A percentile compares a stretch with the other conserved stretches of the same genome.
These are phyloP conservation scores for Porites lobata DNA, from an alignment of 92 coral and sea anemone species.

Conservation along the genomic window DNA sequence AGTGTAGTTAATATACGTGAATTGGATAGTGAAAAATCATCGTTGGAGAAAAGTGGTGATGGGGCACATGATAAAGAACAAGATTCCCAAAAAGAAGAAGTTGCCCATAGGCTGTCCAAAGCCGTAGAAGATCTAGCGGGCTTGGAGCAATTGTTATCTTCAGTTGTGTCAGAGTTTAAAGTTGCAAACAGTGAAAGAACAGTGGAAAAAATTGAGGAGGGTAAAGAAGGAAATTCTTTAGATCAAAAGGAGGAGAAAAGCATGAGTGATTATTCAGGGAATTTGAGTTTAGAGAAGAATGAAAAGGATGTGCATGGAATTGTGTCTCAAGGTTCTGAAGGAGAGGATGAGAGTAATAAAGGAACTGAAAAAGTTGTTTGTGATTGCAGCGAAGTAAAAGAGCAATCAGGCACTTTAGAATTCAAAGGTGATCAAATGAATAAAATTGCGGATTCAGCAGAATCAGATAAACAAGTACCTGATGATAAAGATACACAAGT, in stretches of 20 bases:
- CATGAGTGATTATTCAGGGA: neutral
- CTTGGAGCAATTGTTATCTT: constrained; percentile 70
- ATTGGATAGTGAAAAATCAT: neutral
- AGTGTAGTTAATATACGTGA: neutral
- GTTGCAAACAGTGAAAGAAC: neutral
- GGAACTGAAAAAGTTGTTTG: neutral
- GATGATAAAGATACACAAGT: neutral
- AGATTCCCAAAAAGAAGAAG: neutral
- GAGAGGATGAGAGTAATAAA: neutral
- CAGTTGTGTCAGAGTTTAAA: constrained; percentile 52
- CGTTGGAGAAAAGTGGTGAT: neutral
- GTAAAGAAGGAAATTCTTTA: neutral
- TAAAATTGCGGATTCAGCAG: neutral
- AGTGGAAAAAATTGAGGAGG: neutral
- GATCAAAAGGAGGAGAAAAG: neutral
- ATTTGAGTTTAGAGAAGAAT: neutral
- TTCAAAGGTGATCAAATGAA: neutral
- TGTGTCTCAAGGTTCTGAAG: neutral
- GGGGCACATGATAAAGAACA: neutral
- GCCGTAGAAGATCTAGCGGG: constrained; percentile 81
- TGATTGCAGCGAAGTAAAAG: neutral
- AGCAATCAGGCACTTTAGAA: neutral
- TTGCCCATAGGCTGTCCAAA: constrained; percentile 61
- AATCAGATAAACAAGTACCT: neutral
- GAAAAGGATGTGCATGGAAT: neutral